Conservation (phyloP, 2,888 invertebrate genomes). For the Drosophila lutescens region DNA sequence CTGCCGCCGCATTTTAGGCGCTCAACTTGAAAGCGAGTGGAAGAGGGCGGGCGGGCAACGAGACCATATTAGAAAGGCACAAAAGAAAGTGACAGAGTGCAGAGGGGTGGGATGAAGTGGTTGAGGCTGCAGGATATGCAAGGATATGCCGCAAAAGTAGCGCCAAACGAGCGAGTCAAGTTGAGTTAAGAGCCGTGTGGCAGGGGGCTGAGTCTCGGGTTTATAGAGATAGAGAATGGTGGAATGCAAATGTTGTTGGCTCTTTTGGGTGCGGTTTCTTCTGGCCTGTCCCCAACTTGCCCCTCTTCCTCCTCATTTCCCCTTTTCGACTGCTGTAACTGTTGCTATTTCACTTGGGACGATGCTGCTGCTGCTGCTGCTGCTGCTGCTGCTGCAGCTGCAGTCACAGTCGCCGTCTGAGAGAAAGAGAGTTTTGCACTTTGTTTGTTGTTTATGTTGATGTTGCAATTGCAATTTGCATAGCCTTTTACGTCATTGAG, state of each 20-base stretch:
- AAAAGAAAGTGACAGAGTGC: slow-evolving; percentile 53
- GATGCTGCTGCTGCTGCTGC: slow-evolving; percentile 5
- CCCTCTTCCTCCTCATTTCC: background rate
- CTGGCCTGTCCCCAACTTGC: slow-evolving; percentile 6
- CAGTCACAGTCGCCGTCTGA: slow-evolving; percentile 20
- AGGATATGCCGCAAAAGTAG: slow-evolving; percentile 60
- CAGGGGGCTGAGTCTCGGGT: background rate
- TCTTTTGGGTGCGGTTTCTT: slow-evolving; percentile 49
- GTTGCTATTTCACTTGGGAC: slow-evolving; percentile 39
- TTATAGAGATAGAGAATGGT: slow-evolving; percentile 5
- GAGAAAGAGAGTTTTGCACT: slow-evolving; percentile 18
- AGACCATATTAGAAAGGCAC: slow-evolving; percentile 54
- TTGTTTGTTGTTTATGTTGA: slow-evolving; percentile 41
- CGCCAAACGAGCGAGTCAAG: slow-evolving; percentile 67
- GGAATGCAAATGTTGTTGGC: slow-evolving; percentile 34
- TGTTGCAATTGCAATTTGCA: slow-evolving; percentile 43
- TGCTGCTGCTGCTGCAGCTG: slow-evolving; percentile 8
- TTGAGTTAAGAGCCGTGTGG: slow-evolving; percentile 49
- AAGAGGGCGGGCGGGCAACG: slow-evolving; percentile 8
- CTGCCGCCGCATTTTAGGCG: slow-evolving; percentile 67
- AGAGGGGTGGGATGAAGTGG: background rate
- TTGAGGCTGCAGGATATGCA: slow-evolving; percentile 16
- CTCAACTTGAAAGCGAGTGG: slow-evolving; percentile 59
- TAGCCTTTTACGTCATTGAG: slow-evolving; percentile 38
- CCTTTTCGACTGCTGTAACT: slow-evolving; percentile 32